Conservation (phyloP, 2,888 invertebrate genomes). For the Macrophya alboannulata region DNA sequence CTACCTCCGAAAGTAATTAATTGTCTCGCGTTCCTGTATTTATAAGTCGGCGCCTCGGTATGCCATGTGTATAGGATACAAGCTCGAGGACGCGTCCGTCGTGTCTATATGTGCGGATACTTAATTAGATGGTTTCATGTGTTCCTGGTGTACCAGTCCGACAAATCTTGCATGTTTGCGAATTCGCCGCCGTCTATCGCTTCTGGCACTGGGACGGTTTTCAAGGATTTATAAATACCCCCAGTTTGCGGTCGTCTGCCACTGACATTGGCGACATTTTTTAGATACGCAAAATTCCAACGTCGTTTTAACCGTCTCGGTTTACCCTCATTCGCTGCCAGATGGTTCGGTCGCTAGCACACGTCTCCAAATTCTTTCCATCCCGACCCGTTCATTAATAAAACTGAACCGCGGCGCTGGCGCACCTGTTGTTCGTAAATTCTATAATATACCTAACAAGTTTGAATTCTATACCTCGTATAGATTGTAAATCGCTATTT, state of each 20-base stretch:
- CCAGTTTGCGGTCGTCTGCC: constrained; percentile 59
- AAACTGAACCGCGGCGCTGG: constrained; percentile 60
- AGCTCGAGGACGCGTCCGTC: constrained; percentile 23
- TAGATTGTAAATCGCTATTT: constrained; percentile 22
- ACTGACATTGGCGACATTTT: constrained; percentile 71
- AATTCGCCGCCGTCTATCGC: constrained; percentile 53
- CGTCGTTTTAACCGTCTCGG: constrained; percentile 60
- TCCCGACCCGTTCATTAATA: constrained; percentile 47
- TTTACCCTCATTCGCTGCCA: constrained; percentile 50
- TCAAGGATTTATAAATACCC: constrained; percentile 64
- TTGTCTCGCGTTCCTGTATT: constrained; percentile 27
- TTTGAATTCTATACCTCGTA: not conserved
- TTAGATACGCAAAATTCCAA: constrained; percentile 69
- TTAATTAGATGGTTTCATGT: constrained; percentile 43
- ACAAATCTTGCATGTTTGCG: constrained; percentile 41
- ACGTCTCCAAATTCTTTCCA: constrained; percentile 53
- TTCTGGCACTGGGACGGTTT: constrained; percentile 51
- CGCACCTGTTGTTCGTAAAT: constrained; percentile 57
- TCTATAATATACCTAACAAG: not conserved
- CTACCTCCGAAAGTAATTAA: constrained; percentile 38
- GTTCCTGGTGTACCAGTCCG: constrained; percentile 4
- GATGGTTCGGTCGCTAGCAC: constrained; percentile 57
- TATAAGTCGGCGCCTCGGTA: constrained; percentile 40
- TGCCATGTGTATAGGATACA: constrained; percentile 10
- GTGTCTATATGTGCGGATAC: not conserved